These are phyloP conservation scores for Menura novaehollandiae DNA, from an alignment of 2,113 vertebrate genomes.

Conservation along the genomic window DNA sequence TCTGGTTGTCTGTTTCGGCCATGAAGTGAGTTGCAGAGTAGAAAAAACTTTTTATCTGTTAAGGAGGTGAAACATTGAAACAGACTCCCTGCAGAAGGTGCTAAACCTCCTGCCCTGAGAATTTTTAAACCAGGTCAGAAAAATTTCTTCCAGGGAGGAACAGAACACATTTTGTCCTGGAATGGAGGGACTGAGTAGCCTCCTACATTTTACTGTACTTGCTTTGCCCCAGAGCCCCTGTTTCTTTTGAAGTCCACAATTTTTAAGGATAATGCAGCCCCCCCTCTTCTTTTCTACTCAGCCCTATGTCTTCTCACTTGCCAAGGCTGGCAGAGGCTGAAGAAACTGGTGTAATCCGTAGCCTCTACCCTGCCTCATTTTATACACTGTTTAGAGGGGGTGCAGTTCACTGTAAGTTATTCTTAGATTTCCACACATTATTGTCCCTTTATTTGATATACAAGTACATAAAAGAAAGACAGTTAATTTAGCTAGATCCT, in stretches of 20 bases:
- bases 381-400: neutral
- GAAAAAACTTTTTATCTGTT: neutral
- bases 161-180: constrained; percentile 21
- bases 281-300: neutral
- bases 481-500: neutral
- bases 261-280: neutral
- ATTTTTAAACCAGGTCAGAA: constrained; percentile 25
- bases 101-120: neutral
- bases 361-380: neutral
- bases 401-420: neutral
- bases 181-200: neutral
- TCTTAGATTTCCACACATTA: neutral
- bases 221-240: neutral
- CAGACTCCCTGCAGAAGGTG: neutral
- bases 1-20: neutral
- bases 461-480: neutral
- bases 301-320: neutral
- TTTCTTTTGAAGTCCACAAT: neutral
- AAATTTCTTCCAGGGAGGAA: neutral
- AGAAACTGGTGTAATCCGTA: neutral
- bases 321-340: neutral
- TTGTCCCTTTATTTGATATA: neutral
- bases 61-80: constrained; percentile 20
- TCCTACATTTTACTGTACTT: neutral
- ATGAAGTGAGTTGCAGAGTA: neutral